Conservation (phyloP, 2,797 vertebrate genomes). For the Myiothlypis chrysogaster region DNA sequence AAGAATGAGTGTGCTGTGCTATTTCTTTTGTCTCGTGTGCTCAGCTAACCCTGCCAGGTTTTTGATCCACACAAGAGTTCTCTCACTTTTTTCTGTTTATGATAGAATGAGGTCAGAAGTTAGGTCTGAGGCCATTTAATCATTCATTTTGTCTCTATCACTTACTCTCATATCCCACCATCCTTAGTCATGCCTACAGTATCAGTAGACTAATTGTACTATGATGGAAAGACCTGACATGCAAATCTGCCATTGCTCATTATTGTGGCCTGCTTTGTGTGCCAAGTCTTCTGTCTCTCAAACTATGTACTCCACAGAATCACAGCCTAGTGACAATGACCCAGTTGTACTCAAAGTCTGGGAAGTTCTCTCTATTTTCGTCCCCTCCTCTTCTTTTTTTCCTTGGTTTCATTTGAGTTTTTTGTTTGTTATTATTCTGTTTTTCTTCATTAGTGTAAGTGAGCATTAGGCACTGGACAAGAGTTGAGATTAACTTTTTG, state of each 20-base stretch:
- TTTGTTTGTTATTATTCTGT: background rate
- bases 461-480: background rate
- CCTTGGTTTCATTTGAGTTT: accelerated
- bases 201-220: background rate
- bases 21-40: background rate
- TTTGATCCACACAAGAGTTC: background rate
- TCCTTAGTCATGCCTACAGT: background rate
- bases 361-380: background rate
- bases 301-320: background rate
- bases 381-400: background rate
- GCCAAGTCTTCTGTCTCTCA: background rate
- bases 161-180: background rate
- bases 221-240: background rate
- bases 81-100: background rate
- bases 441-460: background rate
- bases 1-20: background rate
- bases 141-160: background rate
- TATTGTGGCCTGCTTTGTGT: background rate
- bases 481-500: background rate
- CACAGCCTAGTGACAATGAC: background rate
- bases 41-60: background rate
- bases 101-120: constrained; percentile 26
- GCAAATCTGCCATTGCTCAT: background rate
- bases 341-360: background rate
- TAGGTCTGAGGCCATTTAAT: background rate